Base-by-base conservation (phyloP, 2,888 invertebrate genomes). In the Cryptocephalus primarius region DNA sequence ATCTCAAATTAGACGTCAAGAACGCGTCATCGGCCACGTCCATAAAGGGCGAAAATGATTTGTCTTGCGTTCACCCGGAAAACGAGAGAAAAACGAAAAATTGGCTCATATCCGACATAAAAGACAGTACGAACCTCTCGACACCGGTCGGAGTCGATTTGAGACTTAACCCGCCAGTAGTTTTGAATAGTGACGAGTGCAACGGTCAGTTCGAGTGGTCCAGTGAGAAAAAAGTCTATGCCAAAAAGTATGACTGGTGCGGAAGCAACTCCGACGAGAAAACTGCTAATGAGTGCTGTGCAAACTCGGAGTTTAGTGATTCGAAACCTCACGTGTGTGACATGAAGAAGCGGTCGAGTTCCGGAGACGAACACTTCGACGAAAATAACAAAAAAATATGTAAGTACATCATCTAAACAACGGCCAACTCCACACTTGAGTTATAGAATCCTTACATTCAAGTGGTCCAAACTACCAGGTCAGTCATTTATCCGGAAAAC, bases 21-120 rank as follows among this genome's bases (percentile, higher is more conserved):
- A 46, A 42, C n/a, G 48, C 57, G 32, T 48, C 57, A 11, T 38
- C 48, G n/a, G 53, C 58, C 33, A 55, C 58, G 10, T 46, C 54
- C 8, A 60, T 66, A 44, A 66, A 67, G 57, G 62, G 62, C 47
- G 67, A 68, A 59, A 65, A 63, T 14, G 62, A 62, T 6, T 53
- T 50, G 44, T 44, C 49, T 14, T 22, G 22, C 22, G 22, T 22
- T 22, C 49, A 45, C 31, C 47, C 50, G 12, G 62, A 63, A 12
- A 59, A 62, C 32, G 49, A 59, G 32, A 64, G 59, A 59, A 60
- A 60, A 49, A 67, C 69, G 31, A 69, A 69, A 59, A 70, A 70
- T 54, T 70, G 70, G 70, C 60, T 70, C 33, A 69, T 68, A 46
- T 65, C 67, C 36, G 67, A 69, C 51, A 60, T 64, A 32, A 63